Evolutionary conservation across 2,888 invertebrate genomes (phyloP).

Genomic region (Oxystoma pomonae): DNA sequence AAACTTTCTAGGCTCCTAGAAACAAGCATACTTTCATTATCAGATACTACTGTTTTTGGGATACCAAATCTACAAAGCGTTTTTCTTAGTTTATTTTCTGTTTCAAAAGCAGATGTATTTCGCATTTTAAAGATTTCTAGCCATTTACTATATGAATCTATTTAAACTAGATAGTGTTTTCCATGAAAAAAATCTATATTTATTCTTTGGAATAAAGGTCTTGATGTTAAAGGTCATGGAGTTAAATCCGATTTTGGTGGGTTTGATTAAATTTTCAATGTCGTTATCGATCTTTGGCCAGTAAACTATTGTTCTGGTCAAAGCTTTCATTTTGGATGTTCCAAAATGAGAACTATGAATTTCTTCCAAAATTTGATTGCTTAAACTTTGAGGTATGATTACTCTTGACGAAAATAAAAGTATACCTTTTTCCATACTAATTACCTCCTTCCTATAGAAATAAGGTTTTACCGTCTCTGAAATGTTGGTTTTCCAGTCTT

Average conservation of each 20-base stretch:
- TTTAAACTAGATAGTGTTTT: background rate
- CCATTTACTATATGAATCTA: constrained; percentile 3
- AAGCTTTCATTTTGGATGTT: too few relatives aligned
- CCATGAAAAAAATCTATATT: constrained; percentile 3
- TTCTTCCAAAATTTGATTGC: background rate
- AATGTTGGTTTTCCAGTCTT: background rate
- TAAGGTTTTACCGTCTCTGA: background rate
- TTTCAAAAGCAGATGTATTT: background rate
- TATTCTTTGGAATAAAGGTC: background rate
- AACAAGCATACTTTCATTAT: background rate
- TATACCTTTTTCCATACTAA: background rate
- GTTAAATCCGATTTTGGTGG: background rate
- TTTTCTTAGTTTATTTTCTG: constrained; percentile 1
- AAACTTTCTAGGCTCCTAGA: constrained; percentile 3
- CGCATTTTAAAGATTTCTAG: background rate
- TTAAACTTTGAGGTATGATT: background rate
- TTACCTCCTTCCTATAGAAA: background rate
- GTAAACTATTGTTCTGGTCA: too few relatives aligned
- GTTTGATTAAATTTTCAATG: background rate
- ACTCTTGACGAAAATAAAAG: background rate
- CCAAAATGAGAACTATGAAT: too few relatives aligned
- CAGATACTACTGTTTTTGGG: background rate
- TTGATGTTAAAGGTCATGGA: background rate
- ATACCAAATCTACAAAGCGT: background rate
- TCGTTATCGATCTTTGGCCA: constrained; percentile 4